Evolutionary conservation across 2,888 invertebrate species (phyloP), one percentile per base, ranked within the genome.

Genomic region (Agrenia bidenticulata): DNA sequence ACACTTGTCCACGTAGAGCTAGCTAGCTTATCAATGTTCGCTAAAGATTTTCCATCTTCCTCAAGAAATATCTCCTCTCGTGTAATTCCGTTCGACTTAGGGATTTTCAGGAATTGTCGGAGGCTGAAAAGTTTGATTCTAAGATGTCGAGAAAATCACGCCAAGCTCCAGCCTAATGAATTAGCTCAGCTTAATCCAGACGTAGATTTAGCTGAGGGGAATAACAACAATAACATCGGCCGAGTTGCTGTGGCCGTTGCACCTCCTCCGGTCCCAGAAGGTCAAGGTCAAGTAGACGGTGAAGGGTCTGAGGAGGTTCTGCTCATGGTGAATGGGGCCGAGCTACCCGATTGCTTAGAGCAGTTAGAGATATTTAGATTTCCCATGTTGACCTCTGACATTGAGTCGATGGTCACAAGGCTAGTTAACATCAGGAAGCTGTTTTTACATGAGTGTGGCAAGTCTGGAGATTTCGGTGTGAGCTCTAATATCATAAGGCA

Each of bases 381-480:
- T 41, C 71, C 71, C 2, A 72, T 72, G 66, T 51, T 72, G 15
- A 67, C 67, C 1, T 50, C 64, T 0, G 71, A 72, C 15, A 50
- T 72, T 24, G 61, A 62, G 41, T 61, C 67, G n/a, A 63, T 69
- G 45, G 65, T 69, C 2, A 11, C 23, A 7, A 66, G 63, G 50
- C 42, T 69, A 27, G 61, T 63, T n/a, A 72, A 67, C 37, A 39
- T 72, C 37, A 54, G 53, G 37, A 72, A 72, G 57, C 54, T 72
- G n/a, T 69, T 67, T 53, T 61, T 72, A 39, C 69, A 69, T 32
- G 71, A 72, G 24, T 69, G 69, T 55, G 71, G 71, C 21, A 69
- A 69, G 58, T 62, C 68, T 15, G 57, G 58, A 45, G 59, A 37
- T 2, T 69, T 61, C 39, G 71, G 71, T 11, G 71, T 72, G 1